Evolutionary conservation across 53 echinoderm and acorn worm genomes (phyloP).

Genomic region (Apostichopus leukothele): DNA sequence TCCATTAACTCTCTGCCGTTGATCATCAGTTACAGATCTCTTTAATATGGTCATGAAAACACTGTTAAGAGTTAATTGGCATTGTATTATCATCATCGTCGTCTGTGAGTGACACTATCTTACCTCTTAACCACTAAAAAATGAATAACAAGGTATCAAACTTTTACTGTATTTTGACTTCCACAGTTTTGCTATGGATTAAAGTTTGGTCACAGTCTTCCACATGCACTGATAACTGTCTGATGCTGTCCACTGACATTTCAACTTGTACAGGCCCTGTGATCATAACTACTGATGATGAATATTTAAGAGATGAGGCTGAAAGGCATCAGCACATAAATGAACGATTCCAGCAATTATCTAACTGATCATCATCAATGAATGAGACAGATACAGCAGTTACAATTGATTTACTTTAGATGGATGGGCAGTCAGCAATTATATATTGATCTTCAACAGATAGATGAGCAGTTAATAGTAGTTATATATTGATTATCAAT

Average conservation of each 20-base stretch:
- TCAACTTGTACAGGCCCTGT: neutral
- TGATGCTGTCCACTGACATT: neutral
- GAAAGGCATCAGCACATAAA: neutral
- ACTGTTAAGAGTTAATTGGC: too few species aligned
- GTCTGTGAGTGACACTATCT: too few species aligned
- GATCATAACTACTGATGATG: neutral
- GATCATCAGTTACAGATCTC: too few species aligned
- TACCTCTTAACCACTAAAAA: too few species aligned
- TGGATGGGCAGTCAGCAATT: neutral
- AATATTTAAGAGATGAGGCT: neutral
- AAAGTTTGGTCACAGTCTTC: too few species aligned
- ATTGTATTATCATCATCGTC: too few species aligned
- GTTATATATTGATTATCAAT: neutral
- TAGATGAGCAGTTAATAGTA: neutral
- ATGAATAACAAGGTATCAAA: too few species aligned
- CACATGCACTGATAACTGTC: neutral
- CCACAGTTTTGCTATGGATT: too few species aligned
- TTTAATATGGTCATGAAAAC: too few species aligned
- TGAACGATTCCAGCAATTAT: neutral
- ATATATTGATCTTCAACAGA: neutral
- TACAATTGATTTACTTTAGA: neutral
- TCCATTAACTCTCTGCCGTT: too few species aligned
- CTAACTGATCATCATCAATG: neutral
- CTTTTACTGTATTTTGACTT: too few species aligned
- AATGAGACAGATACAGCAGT: neutral